Conservation (phyloP, 2,888 invertebrate species). For the Polydesmus complanatus region DNA sequence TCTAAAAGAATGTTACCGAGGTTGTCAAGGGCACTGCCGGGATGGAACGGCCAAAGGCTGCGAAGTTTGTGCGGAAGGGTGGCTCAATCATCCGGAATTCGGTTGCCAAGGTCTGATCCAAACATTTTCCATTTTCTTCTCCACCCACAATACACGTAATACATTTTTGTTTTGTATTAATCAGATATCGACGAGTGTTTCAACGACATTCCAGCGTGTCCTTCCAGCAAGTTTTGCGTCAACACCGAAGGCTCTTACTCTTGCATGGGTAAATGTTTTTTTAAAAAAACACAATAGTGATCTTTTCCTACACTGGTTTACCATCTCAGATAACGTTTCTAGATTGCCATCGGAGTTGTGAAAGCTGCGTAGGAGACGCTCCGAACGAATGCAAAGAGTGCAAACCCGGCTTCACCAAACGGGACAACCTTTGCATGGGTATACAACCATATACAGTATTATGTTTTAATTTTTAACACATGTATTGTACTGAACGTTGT, state of each 20-base stretch:
- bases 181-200: conserved; percentile 76
- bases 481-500: conserved; percentile 15
- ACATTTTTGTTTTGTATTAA: too few species aligned
- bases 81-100: conserved; percentile 51
- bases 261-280: conserved; percentile 47
- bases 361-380: conserved; percentile 73
- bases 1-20: conserved; percentile 50
- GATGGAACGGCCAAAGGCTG: conserved; percentile 46
- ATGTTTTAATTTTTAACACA: conserved; percentile 1
- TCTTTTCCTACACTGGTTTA: too few species aligned
- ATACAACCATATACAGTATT: conserved; percentile 32
- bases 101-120: conserved; percentile 48
- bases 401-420: conserved; percentile 53
- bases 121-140: too few species aligned
- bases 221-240: conserved; percentile 62
- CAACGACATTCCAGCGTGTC: conserved; percentile 39
- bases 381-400: conserved; percentile 80
- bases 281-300: background rate
- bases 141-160: too few species aligned
- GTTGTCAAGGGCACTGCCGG: conserved; percentile 63
- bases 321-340: conserved; percentile 18
- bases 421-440: conserved; percentile 60
- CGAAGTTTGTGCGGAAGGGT: conserved; percentile 54
- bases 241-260: conserved; percentile 72
- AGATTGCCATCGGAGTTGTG: conserved; percentile 71